Evolutionary conservation across 2,797 vertebrate genomes (phyloP).

Genomic region (Galaxias olidus): DNA sequence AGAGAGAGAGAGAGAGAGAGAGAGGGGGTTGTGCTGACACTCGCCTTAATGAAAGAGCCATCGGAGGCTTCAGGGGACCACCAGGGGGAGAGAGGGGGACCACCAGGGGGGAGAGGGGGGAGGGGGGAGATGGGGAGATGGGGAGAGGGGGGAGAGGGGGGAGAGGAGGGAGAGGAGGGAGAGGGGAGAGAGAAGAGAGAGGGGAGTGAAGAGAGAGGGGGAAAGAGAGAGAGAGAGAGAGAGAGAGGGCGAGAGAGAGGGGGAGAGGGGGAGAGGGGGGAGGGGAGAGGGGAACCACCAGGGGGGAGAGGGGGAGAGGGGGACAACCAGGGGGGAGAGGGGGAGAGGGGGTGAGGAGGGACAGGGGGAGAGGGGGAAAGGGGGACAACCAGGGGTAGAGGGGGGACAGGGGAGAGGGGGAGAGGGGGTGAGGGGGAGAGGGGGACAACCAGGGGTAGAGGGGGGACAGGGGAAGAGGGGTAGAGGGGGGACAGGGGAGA

Average conservation of each 20-base stretch:
- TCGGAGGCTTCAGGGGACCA: constrained; percentile 53
- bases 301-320: constrained; percentile 31
- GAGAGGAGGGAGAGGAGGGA: constrained; percentile 5
- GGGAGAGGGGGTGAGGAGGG: constrained; percentile 45
- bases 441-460: too few relatives aligned
- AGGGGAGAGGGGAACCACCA: constrained; percentile 31
- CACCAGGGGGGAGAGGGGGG: constrained; percentile 53
- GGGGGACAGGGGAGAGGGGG: constrained; percentile 52
- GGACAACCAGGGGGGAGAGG: constrained; percentile 47
- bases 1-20: constrained; percentile 56
- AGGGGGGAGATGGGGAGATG: constrained; percentile 62
- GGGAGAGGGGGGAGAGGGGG: background rate
- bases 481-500: background rate
- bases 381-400: constrained; percentile 50
- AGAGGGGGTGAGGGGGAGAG: constrained; percentile 40
- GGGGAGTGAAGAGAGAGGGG: constrained; percentile 57
- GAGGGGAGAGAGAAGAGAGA: constrained; percentile 20
- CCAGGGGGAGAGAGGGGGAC: constrained; percentile 40
- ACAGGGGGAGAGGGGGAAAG: constrained; percentile 32
- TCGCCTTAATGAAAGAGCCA: constrained; percentile 75
- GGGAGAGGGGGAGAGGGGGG: constrained; percentile 36
- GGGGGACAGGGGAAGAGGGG: background rate
- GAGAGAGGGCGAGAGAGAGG: constrained; percentile 25
- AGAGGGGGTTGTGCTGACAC: constrained; percentile 62
- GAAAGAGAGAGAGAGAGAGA: constrained; percentile 53